Base-by-base conservation (phyloP, 2,888 invertebrate genomes). In the Platycheirus albimanus region DNA sequence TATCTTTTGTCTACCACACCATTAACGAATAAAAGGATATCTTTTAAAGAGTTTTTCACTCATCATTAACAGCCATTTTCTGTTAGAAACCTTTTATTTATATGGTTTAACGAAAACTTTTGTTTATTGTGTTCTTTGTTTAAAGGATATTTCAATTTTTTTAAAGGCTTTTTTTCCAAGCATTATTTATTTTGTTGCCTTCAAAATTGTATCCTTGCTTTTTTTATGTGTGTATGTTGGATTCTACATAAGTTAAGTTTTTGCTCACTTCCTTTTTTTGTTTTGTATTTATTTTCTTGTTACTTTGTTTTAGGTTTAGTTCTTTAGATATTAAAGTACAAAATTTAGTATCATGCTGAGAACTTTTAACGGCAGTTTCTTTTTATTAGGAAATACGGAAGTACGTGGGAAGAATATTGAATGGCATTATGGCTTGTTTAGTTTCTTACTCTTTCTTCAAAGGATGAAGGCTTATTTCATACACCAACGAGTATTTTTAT, bases 1-100 rank as follows among this genome's bases (percentile, higher is more conserved):
- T 6, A 11, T 17, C 30, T n/a, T 2, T 51, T 51, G 15, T 8
- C 15, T 17, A 19, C n/a, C 24, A 17, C 20, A 5, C 51, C 51
- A 52, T 52, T 52, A 51, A 15, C 8, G 11, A 51, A 24, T 10
- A 17, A 11, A 52, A 17, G 28, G 15, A 30, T 52, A 13, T 19
- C 17, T 17, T 17, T 52, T 51, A 0, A 15, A 15, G 10, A 17
- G 15, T 51, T 10, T 30, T 52, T 52, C 17, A 52, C 30, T 52
- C 52, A 33, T 52, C 52, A 52, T 52, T 52, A 33, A 52, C 30
- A 52, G 17, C 52, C 30, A 17, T 11, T 52, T 52, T 33, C 17
- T 52, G 33, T 52, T 52, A 52, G 3, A 33, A 52, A 17, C 30
- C 17, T 8, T 28, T 28, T 51, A 30, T 52, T 52, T 51, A 30